Evolutionary conservation across 2,797 vertebrate species (phyloP).

Genomic region (Lycodopsis pacificus): DNA sequence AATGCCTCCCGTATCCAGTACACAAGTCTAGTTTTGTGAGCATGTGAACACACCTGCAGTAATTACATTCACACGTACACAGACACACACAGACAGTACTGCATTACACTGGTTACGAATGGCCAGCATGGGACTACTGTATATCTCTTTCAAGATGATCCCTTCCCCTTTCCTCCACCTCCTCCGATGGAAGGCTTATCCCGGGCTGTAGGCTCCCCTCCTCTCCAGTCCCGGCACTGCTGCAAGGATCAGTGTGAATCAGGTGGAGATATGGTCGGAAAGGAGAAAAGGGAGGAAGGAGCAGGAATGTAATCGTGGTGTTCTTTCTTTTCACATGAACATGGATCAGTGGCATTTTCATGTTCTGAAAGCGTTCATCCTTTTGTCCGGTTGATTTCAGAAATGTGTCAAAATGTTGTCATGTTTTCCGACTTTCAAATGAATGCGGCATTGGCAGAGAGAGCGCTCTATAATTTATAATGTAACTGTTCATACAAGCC

Average conservation of each 20-base stretch:
- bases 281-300: constrained; percentile 31
- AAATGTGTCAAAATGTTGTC: constrained; percentile 24
- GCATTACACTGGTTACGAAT: constrained; percentile 23
- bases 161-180: constrained; percentile 12
- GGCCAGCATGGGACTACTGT: constrained; percentile 14
- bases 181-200: constrained; percentile 45
- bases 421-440: constrained; percentile 28
- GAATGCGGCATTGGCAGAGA: constrained; percentile 2
- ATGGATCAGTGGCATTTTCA: constrained; percentile 46
- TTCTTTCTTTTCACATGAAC: constrained; percentile 39
- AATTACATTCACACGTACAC: not conserved
- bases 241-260: constrained; percentile 60
- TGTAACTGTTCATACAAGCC: constrained; percentile 15
- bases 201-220: constrained; percentile 33
- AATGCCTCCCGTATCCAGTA: constrained; percentile 17
- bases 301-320: constrained; percentile 25
- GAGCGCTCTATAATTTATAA: not conserved
- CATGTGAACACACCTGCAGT: not conserved
- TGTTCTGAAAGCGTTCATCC: constrained; percentile 24
- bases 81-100: constrained; percentile 1
- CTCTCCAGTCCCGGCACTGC: constrained; percentile 41
- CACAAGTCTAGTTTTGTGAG: constrained; percentile 12
- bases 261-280: constrained; percentile 46
- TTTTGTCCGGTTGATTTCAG: constrained; percentile 41
- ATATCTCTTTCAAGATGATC: constrained; percentile 56